A percentile compares a stretch with the other conserved stretches of the same genome.
Evolutionary conservation across 2,113 vertebrate species (phyloP).

Genomic region (Condylura cristata): DNA sequence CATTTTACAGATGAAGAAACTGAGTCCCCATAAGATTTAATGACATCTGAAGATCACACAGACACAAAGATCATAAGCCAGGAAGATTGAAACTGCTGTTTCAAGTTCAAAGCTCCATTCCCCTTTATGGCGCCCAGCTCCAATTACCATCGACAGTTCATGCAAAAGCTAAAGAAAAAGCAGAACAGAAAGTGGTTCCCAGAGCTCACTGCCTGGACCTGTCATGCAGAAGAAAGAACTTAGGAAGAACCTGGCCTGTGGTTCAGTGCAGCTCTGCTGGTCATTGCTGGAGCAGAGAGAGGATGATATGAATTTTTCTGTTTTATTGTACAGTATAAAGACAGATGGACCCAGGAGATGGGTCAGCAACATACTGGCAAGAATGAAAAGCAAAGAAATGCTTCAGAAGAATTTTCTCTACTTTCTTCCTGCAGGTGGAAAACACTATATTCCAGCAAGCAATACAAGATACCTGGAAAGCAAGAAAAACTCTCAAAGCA

Average conservation of each 20-base stretch:
- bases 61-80: neutral
- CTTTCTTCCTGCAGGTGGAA: neutral
- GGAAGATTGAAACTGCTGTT: neutral
- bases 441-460: neutral
- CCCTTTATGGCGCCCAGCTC: neutral
- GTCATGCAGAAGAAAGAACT: neutral
- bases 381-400: neutral
- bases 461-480: neutral
- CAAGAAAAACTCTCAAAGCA: neutral
- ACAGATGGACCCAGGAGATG: neutral
- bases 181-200: slow-evolving; percentile 5
- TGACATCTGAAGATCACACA: neutral
- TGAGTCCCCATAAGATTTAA: neutral
- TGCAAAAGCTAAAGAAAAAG: slow-evolving; percentile 19
- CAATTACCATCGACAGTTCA: neutral
- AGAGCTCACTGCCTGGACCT: neutral
- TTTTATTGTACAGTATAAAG: neutral
- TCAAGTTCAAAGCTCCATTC: neutral
- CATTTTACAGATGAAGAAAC: slow-evolving; percentile 1
- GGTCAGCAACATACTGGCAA: neutral
- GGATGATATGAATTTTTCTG: neutral
- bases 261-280: neutral
- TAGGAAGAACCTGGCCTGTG: neutral
- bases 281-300: neutral
- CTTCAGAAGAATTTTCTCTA: neutral